Evolutionary conservation across 1,140 invertebrate genomes (phyloP), one percentile per base, ranked within the genome.

Genomic region (Ips nitidus): DNA sequence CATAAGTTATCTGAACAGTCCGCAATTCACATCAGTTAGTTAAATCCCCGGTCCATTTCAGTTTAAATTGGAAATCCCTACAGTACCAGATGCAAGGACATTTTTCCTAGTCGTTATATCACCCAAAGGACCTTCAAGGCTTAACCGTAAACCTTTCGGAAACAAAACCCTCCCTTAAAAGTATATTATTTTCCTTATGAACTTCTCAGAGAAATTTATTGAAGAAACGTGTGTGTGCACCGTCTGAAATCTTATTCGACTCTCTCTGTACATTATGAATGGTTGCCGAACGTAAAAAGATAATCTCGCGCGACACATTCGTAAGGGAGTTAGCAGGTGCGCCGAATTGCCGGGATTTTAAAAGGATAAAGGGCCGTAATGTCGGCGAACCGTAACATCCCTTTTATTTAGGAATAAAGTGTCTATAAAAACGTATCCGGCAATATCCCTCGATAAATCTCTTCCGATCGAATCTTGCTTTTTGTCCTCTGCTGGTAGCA

Each of bases 331-430:
- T 50, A 50, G 67, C 67, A 69, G 67, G 67, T 69, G 67, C 60
- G 67, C 59, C 39, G 67, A 69, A 69, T 69, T 63, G 67, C 41
- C 42, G 37, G 67, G 67, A 69, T 69, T 69, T 69, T 62, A 62
- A 69, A 69, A 43, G 67, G 61, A 69, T 69, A 69, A 69, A 69
- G 37, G 67, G 59, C 62, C 63, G 59, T 69, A 63, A 69, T 63
- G 67, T 69, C 67, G 67, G 67, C 41, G 67, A 69, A 69, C 67
- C 67, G 59, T 62, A 55, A 69, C 67, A 63, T 69, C 67, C 67
- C 61, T 69, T 69, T 69, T 69, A 69, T 69, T 69, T 69, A 56
- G 67, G 60, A 69, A 69, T 69, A 69, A 69, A 69, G 67, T 69
- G 67, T 69, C 67, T 69, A 69, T 69, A 69, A 69, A 69, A 69